Evolutionary conservation across 2,888 invertebrate genomes (phyloP).

Genomic region (Melinopterus prodromus): DNA sequence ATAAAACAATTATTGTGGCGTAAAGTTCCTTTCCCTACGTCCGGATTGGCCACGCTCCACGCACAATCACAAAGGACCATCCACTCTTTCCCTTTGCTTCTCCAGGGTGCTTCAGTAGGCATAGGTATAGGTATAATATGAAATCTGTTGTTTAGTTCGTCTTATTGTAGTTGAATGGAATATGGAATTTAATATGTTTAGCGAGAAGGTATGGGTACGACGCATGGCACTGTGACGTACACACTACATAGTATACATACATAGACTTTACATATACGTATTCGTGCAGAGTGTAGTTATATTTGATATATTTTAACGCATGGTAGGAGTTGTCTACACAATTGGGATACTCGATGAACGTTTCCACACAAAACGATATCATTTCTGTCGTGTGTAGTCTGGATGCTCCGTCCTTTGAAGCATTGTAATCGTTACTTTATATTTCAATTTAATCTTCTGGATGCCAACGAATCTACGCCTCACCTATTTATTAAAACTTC

Average conservation of each 20-base stretch:
- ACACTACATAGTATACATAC: neutral
- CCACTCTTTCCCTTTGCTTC: constrained; percentile 33
- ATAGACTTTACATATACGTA: neutral
- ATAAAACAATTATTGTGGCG: constrained; percentile 62
- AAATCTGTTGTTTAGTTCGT: neutral
- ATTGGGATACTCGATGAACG: neutral
- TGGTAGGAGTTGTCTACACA: neutral
- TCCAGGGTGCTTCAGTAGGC: constrained; percentile 15
- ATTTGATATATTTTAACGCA: neutral
- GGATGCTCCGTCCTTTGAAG: too few species aligned
- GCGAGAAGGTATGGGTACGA: neutral
- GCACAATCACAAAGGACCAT: constrained; percentile 56
- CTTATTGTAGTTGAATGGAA: constrained; percentile 20
- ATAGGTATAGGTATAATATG: neutral
- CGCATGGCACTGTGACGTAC: neutral
- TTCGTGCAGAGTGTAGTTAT: neutral
- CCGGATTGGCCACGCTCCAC: constrained; percentile 57
- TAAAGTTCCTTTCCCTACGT: constrained; percentile 55
- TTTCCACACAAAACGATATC: neutral
- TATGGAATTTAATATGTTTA: constrained; percentile 8
- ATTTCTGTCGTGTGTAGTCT: too few species aligned
- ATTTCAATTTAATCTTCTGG: too few species aligned
- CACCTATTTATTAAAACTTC: too few species aligned
- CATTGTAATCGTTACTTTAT: too few species aligned
- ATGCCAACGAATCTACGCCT: too few species aligned